Evolutionary conservation across 2,113 vertebrate genomes (phyloP).

Genomic region (Coreoperca whiteheadi): DNA sequence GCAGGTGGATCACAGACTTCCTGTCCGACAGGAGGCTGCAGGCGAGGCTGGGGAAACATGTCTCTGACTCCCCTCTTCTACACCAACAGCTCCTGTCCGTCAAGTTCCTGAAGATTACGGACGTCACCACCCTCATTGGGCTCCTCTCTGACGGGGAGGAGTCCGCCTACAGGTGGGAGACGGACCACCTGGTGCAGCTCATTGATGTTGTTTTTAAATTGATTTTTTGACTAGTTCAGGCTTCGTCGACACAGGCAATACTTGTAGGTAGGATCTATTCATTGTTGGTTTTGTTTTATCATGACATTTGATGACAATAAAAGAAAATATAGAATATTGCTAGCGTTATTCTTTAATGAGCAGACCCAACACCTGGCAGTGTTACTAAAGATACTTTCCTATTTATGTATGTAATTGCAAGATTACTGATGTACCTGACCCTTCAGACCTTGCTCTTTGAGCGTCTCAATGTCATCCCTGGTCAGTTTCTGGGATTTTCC

Average conservation of each 20-base stretch:
- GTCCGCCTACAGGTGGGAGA: too few relatives aligned
- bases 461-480: constrained; percentile 95
- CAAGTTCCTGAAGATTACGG: too few relatives aligned
- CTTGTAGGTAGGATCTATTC: neutral
- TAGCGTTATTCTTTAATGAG: neutral
- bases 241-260: neutral
- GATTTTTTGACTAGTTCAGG: too few relatives aligned
- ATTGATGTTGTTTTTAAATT: neutral
- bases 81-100: too few relatives aligned
- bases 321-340: neutral
- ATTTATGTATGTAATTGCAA: neutral
- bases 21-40: too few relatives aligned
- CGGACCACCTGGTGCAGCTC: too few relatives aligned
- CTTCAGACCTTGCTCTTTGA: constrained; percentile 97
- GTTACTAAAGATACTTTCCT: neutral
- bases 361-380: neutral
- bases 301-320: neutral
- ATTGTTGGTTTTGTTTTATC: neutral
- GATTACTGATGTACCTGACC: constrained; percentile 89
- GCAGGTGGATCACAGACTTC: too few relatives aligned
- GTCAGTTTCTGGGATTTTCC: constrained; percentile 98
- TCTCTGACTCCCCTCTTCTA: too few relatives aligned
- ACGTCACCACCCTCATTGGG: too few relatives aligned
- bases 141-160: too few relatives aligned
- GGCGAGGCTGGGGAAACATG: too few relatives aligned